Percentiles rank a stretch among this genome's conserved stretches.
Conservation (phyloP, 2,888 invertebrate species). For the Balanococcus diminutus region DNA sequence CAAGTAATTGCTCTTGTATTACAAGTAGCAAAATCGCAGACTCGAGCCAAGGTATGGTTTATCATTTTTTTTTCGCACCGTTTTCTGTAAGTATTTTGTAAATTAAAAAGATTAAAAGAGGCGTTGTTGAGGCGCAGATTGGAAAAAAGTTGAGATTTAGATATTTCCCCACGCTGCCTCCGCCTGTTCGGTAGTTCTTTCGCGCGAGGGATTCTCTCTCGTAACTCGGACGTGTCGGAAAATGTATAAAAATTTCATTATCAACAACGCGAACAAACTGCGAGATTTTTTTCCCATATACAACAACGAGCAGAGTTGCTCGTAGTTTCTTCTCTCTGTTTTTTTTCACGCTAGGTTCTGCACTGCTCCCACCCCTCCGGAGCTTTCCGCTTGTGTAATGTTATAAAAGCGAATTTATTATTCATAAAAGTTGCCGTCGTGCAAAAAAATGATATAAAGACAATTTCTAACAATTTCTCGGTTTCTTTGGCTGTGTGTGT, state of each 20-base stretch:
- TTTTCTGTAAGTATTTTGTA: too few relatives aligned
- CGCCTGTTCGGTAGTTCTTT: neutral
- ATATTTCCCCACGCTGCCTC: neutral
- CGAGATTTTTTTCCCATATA: constrained; percentile 21
- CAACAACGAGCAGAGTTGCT: neutral
- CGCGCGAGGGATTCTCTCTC: neutral
- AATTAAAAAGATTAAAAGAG: neutral
- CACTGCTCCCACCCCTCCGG: neutral
- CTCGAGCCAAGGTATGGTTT: too few relatives aligned
- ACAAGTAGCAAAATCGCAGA: too few relatives aligned
- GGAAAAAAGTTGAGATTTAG: neutral
- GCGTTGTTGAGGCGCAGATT: neutral
- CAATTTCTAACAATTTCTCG: constrained; percentile 51
- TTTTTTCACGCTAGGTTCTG: neutral
- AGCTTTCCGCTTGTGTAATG: neutral
- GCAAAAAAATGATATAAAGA: constrained; percentile 51
- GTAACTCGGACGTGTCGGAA: neutral
- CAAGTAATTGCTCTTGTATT: too few relatives aligned
- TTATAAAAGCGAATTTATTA: constrained; percentile 50
- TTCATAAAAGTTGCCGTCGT: constrained; percentile 52
- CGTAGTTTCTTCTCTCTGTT: neutral
- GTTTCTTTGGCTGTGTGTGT: constrained; percentile 36
- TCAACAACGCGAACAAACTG: neutral
- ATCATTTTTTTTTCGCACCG: too few relatives aligned
- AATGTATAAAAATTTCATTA: constrained; percentile 42